Evolutionary conservation across 2,888 invertebrate species (phyloP).

Genomic region (Limnephilus auricula): DNA sequence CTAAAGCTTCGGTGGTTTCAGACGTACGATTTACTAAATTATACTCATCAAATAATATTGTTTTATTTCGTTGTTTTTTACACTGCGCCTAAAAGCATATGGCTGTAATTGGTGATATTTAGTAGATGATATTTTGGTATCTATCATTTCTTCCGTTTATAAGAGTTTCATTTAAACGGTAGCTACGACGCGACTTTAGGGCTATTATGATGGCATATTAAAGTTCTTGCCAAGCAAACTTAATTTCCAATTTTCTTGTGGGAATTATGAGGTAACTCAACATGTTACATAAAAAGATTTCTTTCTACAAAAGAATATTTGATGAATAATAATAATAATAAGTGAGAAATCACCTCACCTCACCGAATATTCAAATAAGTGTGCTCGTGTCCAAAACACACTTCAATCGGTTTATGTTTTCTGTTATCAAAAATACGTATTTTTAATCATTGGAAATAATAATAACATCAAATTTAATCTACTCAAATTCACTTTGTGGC

Average conservation of each 20-base stretch:
- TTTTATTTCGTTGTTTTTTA: constrained; percentile 13
- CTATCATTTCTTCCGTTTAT: not conserved
- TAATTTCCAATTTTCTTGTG: not conserved
- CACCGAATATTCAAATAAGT: too few relatives aligned
- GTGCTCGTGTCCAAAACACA: too few relatives aligned
- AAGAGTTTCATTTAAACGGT: not conserved
- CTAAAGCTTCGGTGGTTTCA: not conserved
- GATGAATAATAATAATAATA: too few relatives aligned
- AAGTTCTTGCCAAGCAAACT: not conserved
- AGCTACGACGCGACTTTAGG: not conserved
- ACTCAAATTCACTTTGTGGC: too few relatives aligned
- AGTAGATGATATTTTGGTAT: not conserved
- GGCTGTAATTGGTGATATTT: constrained; percentile 25
- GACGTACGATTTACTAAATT: constrained; percentile 21
- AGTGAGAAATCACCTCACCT: too few relatives aligned
- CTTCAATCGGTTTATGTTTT: too few relatives aligned
- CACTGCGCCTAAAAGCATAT: constrained; percentile 13
- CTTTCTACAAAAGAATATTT: not conserved
- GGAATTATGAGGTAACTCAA: not conserved
- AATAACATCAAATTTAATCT: too few relatives aligned
- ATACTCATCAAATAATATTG: constrained; percentile 25
- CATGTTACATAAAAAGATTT: not conserved
- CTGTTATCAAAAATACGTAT: too few relatives aligned
- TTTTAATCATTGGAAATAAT: too few relatives aligned
- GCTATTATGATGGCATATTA: not conserved